These are phyloP conservation scores for Nyleta sp. DNA, from an alignment of 2,888 invertebrate genomes.

Conservation along the genomic window DNA sequence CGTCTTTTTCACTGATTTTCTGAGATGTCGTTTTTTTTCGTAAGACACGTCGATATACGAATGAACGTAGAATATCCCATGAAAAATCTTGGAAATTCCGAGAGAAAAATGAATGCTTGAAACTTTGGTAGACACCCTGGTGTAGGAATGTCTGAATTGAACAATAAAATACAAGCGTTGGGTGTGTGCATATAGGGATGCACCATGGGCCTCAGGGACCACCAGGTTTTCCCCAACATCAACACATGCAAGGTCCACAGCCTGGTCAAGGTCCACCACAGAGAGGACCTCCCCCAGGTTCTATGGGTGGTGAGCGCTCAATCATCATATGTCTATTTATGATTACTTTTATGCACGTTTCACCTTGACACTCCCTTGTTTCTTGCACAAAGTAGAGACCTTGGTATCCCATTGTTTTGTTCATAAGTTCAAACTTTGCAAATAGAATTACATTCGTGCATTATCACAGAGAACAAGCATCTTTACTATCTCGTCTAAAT, in stretches of 20 bases:
- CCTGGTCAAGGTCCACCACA: slow-evolving; percentile 87
- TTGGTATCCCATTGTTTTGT: slow-evolving; percentile 4
- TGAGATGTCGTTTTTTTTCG: too few relatives aligned
- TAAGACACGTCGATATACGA: too few relatives aligned
- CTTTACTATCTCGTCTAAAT: background rate
- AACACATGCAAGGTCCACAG: slow-evolving; percentile 86
- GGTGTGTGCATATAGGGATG: slow-evolving; percentile 81
- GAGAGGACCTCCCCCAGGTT: slow-evolving; percentile 85
- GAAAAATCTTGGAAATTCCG: too few relatives aligned
- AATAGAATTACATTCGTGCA: background rate
- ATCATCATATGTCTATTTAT: slow-evolving; percentile 41
- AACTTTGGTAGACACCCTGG: slow-evolving; percentile 17
- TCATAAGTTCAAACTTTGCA: background rate
- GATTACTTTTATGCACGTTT: slow-evolving; percentile 46
- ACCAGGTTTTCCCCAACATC: slow-evolving; percentile 84
- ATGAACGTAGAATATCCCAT: too few relatives aligned
- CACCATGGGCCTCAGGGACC: slow-evolving; percentile 86
- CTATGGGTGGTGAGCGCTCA: slow-evolving; percentile 78
- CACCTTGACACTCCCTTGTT: slow-evolving; percentile 14
- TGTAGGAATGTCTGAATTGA: background rate
- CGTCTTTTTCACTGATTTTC: too few relatives aligned
- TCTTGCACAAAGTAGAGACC: slow-evolving; percentile 19
- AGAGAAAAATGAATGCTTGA: too few relatives aligned
- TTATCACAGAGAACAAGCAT: background rate
- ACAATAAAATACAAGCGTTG: background rate